Percentiles rank a stretch among this genome's conserved stretches.
Evolutionary conservation across 2,797 vertebrate species (phyloP).

Genomic region (Cichlasoma orientale): DNA sequence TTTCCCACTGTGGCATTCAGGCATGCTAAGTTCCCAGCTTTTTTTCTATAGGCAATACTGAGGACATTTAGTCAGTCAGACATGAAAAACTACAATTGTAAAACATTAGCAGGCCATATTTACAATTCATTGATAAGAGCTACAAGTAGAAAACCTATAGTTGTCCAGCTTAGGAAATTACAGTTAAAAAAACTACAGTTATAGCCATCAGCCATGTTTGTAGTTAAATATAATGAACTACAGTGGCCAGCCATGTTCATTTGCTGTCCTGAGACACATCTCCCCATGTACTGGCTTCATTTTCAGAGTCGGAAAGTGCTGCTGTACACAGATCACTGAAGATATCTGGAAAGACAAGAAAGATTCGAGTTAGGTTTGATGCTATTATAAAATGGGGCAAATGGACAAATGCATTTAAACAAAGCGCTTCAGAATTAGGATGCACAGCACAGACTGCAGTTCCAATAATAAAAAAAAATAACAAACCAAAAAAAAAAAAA

Average conservation of each 20-base stretch:
- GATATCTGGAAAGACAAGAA: conserved; percentile 79
- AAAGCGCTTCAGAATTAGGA: conserved; percentile 21
- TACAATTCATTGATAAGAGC: conserved; percentile 10
- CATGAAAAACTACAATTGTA: conserved; percentile 24
- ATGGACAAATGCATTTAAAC: conserved; percentile 30
- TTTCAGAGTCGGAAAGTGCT: conserved; percentile 76
- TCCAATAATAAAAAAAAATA: conserved; percentile 15
- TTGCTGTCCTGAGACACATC: conserved; percentile 79
- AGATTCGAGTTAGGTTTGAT: conserved; percentile 13
- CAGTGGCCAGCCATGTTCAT: conserved; percentile 53
- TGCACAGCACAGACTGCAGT: conserved; percentile 36
- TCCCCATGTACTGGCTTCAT: conserved; percentile 74
- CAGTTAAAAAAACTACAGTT: conserved; percentile 24
- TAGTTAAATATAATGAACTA: conserved; percentile 12
- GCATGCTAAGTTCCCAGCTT: conserved; percentile 25
- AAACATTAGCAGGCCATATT: conserved; percentile 14
- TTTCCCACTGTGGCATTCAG: conserved; percentile 15
- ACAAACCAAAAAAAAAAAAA: conserved; percentile 2
- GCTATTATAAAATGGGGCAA: neutral
- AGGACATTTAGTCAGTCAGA: conserved; percentile 4
- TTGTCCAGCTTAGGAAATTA: conserved; percentile 22
- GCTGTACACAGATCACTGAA: conserved; percentile 84
- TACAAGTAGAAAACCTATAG: conserved; percentile 31
- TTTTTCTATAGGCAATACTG: conserved; percentile 9
- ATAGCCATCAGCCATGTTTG: conserved; percentile 6